These are phyloP conservation scores for Cosmopolites sordidus DNA, from an alignment of 2,888 invertebrate species.

Conservation along the genomic window DNA sequence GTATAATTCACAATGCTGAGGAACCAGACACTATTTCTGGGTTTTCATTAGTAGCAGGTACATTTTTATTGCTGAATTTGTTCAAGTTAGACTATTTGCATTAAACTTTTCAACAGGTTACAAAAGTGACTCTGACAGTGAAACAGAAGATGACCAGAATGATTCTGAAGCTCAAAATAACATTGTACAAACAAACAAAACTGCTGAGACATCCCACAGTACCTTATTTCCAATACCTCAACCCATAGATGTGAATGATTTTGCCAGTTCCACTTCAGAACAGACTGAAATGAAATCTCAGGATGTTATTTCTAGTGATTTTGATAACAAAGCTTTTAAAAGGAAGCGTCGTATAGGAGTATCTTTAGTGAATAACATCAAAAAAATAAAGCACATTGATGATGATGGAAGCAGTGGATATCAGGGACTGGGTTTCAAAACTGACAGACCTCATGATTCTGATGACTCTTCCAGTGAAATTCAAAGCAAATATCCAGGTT, in stretches of 20 bases:
- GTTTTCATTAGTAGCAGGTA: slow-evolving; percentile 50
- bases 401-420: slow-evolving; percentile 3
- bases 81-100: background rate
- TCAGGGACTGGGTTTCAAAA: background rate
- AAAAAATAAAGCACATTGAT: slow-evolving; percentile 28
- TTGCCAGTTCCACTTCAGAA: slow-evolving; percentile 26
- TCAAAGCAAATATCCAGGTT: slow-evolving; percentile 35
- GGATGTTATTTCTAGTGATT: slow-evolving; percentile 4
- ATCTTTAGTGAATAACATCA: slow-evolving; percentile 44
- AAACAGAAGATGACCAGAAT: slow-evolving; percentile 7
- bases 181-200: slow-evolving; percentile 8
- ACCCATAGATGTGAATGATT: slow-evolving; percentile 44
- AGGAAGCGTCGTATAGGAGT: slow-evolving; percentile 55
- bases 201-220: slow-evolving; percentile 38
- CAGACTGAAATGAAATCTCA: slow-evolving; percentile 7
- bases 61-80: too few species aligned
- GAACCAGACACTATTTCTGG: slow-evolving; percentile 31
- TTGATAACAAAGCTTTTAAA: slow-evolving; percentile 52
- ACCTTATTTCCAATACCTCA: slow-evolving; percentile 51
- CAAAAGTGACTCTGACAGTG: slow-evolving; percentile 17
- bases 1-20: slow-evolving; percentile 29
- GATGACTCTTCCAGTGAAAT: slow-evolving; percentile 32
- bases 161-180: background rate
- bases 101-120: slow-evolving; percentile 14
- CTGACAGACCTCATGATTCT: background rate